These are phyloP conservation scores for Xenopus laevis DNA, from an alignment of 2,113 vertebrate genomes.

Conservation along the genomic window DNA sequence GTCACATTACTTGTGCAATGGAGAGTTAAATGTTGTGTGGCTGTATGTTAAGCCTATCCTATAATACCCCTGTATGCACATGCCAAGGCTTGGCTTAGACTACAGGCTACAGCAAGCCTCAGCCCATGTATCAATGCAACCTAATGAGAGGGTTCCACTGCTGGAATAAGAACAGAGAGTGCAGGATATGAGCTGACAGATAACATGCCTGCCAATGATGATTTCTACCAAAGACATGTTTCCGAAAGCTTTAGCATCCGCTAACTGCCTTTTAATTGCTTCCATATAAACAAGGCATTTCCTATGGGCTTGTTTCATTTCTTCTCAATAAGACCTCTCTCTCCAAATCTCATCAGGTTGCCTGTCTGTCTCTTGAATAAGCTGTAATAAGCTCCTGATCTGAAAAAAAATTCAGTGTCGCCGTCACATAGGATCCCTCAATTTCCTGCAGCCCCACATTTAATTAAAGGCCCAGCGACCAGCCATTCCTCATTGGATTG, in stretches of 20 bases:
- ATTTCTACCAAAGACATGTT: constrained; percentile 44
- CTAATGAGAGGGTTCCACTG: constrained; percentile 10
- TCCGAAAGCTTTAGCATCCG: constrained; percentile 40
- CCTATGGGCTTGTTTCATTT: constrained; percentile 30
- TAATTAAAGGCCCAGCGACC: constrained; percentile 31
- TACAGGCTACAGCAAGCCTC: constrained; percentile 22
- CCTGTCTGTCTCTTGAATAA: constrained; percentile 37
- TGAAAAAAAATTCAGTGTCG: constrained; percentile 19
- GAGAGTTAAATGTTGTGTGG: too few relatives aligned
- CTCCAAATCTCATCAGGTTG: constrained; percentile 14
- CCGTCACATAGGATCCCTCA: constrained; percentile 4
- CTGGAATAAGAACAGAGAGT: constrained; percentile 31
- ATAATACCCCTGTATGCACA: too few relatives aligned
- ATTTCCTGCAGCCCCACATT: constrained; percentile 23
- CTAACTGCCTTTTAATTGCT: constrained; percentile 44
- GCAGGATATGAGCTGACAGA: constrained; percentile 43
- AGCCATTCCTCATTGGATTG: constrained; percentile 17
- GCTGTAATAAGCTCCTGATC: constrained; percentile 35
- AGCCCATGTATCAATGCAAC: constrained; percentile 24
- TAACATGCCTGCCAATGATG: constrained; percentile 34
- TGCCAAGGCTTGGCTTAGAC: constrained; percentile 7
- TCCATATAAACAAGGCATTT: constrained; percentile 45
- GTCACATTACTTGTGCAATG: too few relatives aligned
- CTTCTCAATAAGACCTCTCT: constrained; percentile 22
- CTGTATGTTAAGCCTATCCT: not conserved